Percentiles rank a stretch among this genome's conserved stretches.
These are phyloP conservation scores for Gymnodraco acuticeps DNA, from an alignment of 2,797 vertebrate species.

Conservation along the genomic window DNA sequence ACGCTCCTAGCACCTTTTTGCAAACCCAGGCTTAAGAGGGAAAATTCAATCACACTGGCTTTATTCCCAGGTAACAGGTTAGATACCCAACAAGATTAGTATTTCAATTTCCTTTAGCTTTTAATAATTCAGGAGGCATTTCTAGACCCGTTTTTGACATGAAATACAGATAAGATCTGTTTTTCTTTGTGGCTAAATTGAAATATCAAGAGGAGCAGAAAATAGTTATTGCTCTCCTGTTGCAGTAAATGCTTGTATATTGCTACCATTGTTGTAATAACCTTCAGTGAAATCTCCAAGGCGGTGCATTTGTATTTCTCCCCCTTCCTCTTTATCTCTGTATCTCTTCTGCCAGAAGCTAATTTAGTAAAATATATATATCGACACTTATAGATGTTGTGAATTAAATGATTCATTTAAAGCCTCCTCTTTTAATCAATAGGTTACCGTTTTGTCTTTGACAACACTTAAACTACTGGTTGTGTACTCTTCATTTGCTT, in stretches of 20 bases:
- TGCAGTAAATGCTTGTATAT: not conserved
- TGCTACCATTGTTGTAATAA: slow-evolving; percentile 11
- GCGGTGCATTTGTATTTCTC: not conserved
- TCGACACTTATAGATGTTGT: not conserved
- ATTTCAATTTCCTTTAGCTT: slow-evolving; percentile 58
- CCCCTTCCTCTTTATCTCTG: not conserved
- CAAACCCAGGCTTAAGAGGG: slow-evolving; percentile 11
- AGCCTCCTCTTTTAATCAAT: not conserved
- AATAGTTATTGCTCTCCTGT: slow-evolving; percentile 9
- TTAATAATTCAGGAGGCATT: slow-evolving; percentile 56
- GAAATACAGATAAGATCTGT: slow-evolving; percentile 38
- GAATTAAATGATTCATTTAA: not conserved
- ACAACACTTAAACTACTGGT: not conserved
- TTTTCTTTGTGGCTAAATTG: slow-evolving; percentile 33
- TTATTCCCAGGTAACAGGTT: slow-evolving; percentile 33
- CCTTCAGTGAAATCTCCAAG: not conserved
- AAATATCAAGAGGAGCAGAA: slow-evolving; percentile 22
- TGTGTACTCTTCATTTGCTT: not conserved
- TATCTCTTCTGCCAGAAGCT: not conserved
- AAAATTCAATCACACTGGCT: slow-evolving; percentile 32
- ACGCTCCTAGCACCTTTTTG: too few species aligned
- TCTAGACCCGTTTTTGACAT: slow-evolving; percentile 26
- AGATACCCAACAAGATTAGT: slow-evolving; percentile 41
- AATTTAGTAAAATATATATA: not conserved
- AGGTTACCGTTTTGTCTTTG: not conserved